A percentile compares a stretch with the other conserved stretches of the same genome.
These are phyloP conservation scores for Agrypnus murinus DNA, from an alignment of 2,888 invertebrate genomes.

Conservation along the genomic window DNA sequence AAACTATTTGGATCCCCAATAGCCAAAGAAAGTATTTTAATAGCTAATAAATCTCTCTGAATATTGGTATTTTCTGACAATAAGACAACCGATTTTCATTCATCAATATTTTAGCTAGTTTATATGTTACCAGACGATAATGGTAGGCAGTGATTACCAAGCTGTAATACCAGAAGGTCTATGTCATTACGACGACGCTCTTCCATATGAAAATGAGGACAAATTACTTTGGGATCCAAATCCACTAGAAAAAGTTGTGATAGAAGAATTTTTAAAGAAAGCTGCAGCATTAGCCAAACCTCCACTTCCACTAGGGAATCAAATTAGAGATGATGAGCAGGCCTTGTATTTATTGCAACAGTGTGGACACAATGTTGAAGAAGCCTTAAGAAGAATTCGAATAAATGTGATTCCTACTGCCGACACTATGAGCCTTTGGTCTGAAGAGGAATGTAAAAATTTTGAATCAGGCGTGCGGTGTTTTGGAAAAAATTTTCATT, in stretches of 20 bases:
- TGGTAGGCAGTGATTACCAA: constrained; percentile 96
- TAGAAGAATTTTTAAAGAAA: constrained; percentile 87
- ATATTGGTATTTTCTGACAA: too few relatives aligned
- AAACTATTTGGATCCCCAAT: too few relatives aligned
- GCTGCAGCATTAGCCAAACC: constrained; percentile 70
- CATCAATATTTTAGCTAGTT: background rate
- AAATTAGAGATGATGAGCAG: constrained; percentile 91
- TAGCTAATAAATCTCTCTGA: too few relatives aligned
- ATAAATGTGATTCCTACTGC: constrained; percentile 78
- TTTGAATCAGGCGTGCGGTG: constrained; percentile 96
- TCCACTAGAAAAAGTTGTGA: constrained; percentile 80
- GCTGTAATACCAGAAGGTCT: constrained; percentile 95
- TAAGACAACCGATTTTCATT: background rate
- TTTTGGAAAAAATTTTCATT: constrained; percentile 97
- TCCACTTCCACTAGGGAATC: constrained; percentile 82
- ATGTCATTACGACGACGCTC: constrained; percentile 93
- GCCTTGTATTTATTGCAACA: constrained; percentile 92
- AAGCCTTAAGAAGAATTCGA: constrained; percentile 87
- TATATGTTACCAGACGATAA: constrained; percentile 80
- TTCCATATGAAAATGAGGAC: constrained; percentile 96
- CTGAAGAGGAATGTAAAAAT: constrained; percentile 96
- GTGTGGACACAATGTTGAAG: constrained; percentile 96
- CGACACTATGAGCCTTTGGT: constrained; percentile 92
- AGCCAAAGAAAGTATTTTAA: too few relatives aligned
- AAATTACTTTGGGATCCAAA: constrained; percentile 95